Conservation (phyloP, 2,113 vertebrate species). For the Pteronura brasiliensis region DNA sequence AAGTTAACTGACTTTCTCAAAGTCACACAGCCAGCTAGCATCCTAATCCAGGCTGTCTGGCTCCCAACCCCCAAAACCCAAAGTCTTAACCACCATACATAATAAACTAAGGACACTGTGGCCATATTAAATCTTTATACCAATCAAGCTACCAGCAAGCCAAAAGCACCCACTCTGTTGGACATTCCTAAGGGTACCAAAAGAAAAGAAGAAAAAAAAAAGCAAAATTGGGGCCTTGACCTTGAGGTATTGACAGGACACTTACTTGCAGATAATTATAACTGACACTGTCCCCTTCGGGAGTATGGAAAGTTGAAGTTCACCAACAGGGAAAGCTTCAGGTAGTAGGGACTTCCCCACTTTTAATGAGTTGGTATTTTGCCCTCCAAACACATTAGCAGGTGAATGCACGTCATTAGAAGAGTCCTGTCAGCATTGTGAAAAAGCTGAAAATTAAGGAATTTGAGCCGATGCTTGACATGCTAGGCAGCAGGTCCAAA, state of each 20-base stretch:
- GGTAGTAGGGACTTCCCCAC: background rate
- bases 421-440: background rate
- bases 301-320: slow-evolving; percentile 14
- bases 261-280: background rate
- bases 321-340: background rate
- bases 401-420: background rate
- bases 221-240: background rate
- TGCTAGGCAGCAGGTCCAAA: background rate
- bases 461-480: background rate
- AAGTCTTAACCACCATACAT: background rate
- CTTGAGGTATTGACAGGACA: background rate
- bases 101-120: background rate
- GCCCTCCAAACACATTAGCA: background rate
- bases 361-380: slow-evolving; percentile 52
- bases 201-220: background rate
- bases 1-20: background rate
- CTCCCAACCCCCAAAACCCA: background rate
- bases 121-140: background rate
- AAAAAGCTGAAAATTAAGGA: background rate
- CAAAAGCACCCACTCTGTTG: background rate
- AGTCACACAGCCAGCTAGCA: background rate
- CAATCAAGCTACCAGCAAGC: background rate
- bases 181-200: background rate
- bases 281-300: background rate
- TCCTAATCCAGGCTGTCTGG: background rate